Percentiles rank a stretch among this genome's conserved stretches.
Conservation (phyloP, 1,140 invertebrate genomes). For the Solen grandis region DNA sequence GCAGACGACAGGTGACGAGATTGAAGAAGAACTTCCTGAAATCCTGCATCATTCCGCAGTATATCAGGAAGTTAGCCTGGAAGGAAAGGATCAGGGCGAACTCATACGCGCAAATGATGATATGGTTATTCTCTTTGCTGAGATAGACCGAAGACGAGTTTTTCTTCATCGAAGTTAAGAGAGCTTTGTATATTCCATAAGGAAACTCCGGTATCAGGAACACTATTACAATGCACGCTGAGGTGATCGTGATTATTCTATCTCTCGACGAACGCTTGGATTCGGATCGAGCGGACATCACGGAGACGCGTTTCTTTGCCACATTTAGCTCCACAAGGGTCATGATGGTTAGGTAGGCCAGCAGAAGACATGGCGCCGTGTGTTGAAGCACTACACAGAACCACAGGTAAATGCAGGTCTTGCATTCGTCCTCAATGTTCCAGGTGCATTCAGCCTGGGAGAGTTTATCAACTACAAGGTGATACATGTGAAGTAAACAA, state of each 20-base stretch:
- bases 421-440: slow-evolving; percentile 18
- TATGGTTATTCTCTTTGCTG: background rate
- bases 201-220: slow-evolving; percentile 48
- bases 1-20: slow-evolving; percentile 4
- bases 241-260: slow-evolving; percentile 32
- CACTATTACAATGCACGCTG: slow-evolving; percentile 24
- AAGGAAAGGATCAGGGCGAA: slow-evolving; percentile 20
- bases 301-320: background rate
- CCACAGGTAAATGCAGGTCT: slow-evolving; percentile 49
- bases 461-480: slow-evolving; percentile 19
- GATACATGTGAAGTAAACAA: slow-evolving; percentile 22
- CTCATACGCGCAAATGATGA: slow-evolving; percentile 26
- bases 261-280: background rate
- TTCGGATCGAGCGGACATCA: slow-evolving; percentile 2
- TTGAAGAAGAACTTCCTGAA: slow-evolving; percentile 12
- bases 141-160: background rate
- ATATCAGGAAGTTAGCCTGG: slow-evolving; percentile 44
- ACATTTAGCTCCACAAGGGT: slow-evolving; percentile 4
- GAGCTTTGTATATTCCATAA: slow-evolving; percentile 27
- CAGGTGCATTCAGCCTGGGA: slow-evolving; percentile 6
- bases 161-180: background rate
- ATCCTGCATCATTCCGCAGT: slow-evolving; percentile 49
- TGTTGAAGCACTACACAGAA: slow-evolving; percentile 28
- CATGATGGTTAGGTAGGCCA: slow-evolving; percentile 11
- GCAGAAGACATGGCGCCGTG: slow-evolving; percentile 29